Base-by-base conservation (phyloP, 1,140 invertebrate species). In the Cepaea nemoralis region DNA sequence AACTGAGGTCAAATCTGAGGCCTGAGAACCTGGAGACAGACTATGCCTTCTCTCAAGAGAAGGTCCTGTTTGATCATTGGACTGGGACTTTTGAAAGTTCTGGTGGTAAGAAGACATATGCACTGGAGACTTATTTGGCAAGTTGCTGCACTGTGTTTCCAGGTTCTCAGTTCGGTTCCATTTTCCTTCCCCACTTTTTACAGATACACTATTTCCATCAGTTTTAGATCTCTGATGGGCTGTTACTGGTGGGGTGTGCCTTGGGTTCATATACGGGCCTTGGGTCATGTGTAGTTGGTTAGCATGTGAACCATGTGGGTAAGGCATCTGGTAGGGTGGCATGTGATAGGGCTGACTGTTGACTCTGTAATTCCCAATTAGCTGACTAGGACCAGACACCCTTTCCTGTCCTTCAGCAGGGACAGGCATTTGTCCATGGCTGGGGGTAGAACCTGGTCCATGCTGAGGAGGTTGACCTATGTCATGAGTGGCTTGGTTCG, bases 241-340 rank as follows among this genome's bases (percentile, higher is more conserved):
- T 63, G 27, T 10, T 10, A 63, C 19, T 63, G 59, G 59, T 63
- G 59, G 59, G 33, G 59, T 27, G 16, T 63, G 59, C 59, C 27
- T 63, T 63, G 16, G 59, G 27, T 31, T 31, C 59, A 63, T 63
- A 31, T 63, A 63, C 16, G 59, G 33, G 27, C 1, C n/a, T 2
- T 55, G 50, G 2, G 3, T 55, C 12, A 6, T 19, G 8, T 63
- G 59, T 16, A 31, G 59, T 63, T n/a, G 59, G 59, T 63, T 63
- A 19, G 6, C 27, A 63, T 27, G 27, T 31, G 59, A 31, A 31
- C 42, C 42, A 33, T 74, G 71, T 31, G 42, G 14, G n/a, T 74
- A 74, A 74, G 71, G 71, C 39, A 74, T 48, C n/a, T 42, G 71
- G 42, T 48, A 74, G 8, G 42, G n/a, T n/a, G 71, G n/a, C 71